These are phyloP conservation scores for Acomys russatus DNA, from an alignment of 2,797 vertebrate genomes.

Conservation along the genomic window DNA sequence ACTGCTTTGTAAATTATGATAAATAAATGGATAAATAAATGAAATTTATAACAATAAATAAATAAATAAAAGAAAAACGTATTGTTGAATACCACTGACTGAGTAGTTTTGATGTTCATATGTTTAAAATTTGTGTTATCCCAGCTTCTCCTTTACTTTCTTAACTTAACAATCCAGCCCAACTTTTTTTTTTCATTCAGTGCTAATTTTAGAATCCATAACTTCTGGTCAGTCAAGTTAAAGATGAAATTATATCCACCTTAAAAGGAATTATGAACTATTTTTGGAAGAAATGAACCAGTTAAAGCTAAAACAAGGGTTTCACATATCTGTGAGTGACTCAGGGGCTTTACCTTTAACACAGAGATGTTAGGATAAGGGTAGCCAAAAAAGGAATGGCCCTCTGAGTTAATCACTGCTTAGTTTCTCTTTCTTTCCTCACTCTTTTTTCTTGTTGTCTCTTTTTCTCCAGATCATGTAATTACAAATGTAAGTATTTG, in stretches of 20 bases:
- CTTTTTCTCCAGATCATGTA: neutral
- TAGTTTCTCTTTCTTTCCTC: neutral
- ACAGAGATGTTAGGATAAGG: neutral
- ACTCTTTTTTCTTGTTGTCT: neutral
- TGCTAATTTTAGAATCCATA: neutral
- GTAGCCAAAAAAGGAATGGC: neutral
- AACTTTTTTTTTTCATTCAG: slow-evolving; percentile 47
- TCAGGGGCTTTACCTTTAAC: neutral
- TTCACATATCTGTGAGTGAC: neutral
- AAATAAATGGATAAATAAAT: too few species aligned
- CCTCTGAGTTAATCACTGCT: neutral
- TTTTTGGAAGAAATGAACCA: slow-evolving; percentile 35
- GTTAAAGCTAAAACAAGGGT: slow-evolving; percentile 7
- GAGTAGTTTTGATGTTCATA: slow-evolving; percentile 79
- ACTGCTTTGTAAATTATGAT: too few species aligned
- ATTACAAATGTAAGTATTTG: neutral
- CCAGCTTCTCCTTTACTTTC: slow-evolving; percentile 55
- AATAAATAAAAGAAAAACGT: too few species aligned
- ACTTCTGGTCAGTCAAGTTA: neutral
- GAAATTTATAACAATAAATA: too few species aligned
- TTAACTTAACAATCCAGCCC: slow-evolving; percentile 69
- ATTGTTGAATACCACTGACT: slow-evolving; percentile 84
- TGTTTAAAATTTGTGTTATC: slow-evolving; percentile 42
- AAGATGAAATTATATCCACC: neutral
- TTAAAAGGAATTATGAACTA: slow-evolving; percentile 23